Conservation (phyloP, 2,888 invertebrate genomes). For the Harpalus rubripes region DNA sequence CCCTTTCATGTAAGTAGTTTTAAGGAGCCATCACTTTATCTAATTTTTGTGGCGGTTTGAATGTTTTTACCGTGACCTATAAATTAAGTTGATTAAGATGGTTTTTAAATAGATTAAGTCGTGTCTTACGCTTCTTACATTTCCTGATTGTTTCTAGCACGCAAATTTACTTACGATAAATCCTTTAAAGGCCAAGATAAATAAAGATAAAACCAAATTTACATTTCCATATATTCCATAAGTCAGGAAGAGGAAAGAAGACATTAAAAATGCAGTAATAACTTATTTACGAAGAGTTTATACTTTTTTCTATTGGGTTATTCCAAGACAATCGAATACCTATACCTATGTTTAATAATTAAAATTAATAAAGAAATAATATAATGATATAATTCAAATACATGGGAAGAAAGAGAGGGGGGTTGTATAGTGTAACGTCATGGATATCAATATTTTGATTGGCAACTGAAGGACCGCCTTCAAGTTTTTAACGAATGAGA, state of each 20-base stretch:
- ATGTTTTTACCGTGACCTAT: conserved; percentile 43
- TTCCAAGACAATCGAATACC: too few species aligned
- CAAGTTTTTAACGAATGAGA: too few species aligned
- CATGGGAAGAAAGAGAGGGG: too few species aligned
- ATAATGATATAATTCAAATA: too few species aligned
- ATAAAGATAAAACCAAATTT: conserved; percentile 7
- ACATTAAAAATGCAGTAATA: background rate
- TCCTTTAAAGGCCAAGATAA: conserved; percentile 41
- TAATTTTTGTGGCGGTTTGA: conserved; percentile 36
- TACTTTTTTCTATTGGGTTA: too few species aligned
- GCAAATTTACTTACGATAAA: conserved; percentile 44
- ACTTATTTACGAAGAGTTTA: too few species aligned
- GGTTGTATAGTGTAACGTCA: too few species aligned
- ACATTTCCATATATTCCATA: conserved; percentile 4
- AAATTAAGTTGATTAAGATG: conserved; percentile 51
- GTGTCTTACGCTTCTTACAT: conserved; percentile 48
- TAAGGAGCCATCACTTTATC: background rate
- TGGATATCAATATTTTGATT: too few species aligned
- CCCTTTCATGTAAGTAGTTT: background rate
- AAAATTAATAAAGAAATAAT: too few species aligned
- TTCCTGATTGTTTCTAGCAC: conserved; percentile 47
- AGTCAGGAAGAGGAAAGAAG: background rate
- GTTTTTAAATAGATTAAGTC: conserved; percentile 53
- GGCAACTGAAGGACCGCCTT: too few species aligned
- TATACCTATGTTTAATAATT: too few species aligned